These are phyloP conservation scores for Peromyscus californicus DNA, from an alignment of 2,113 vertebrate genomes.

Conservation along the genomic window DNA sequence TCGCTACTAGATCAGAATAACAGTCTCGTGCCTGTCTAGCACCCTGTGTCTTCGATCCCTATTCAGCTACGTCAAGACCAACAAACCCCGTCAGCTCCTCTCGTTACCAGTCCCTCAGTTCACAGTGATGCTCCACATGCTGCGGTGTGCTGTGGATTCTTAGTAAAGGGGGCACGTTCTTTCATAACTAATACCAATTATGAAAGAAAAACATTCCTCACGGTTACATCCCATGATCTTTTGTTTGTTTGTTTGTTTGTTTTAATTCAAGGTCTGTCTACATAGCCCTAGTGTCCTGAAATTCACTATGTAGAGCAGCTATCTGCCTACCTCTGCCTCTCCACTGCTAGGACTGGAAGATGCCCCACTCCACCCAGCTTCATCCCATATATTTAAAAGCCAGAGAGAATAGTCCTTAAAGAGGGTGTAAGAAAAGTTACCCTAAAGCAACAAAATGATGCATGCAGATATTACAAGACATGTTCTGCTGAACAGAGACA, in stretches of 20 bases:
- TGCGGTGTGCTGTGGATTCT: not conserved
- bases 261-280: not conserved
- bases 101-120: not conserved
- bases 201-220: not conserved
- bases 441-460: not conserved
- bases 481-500: not conserved
- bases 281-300: not conserved
- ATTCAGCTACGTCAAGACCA: not conserved
- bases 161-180: not conserved
- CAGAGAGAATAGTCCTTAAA: not conserved
- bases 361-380: too few relatives aligned
- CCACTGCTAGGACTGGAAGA: not conserved
- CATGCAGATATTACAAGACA: not conserved
- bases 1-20: not conserved
- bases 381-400: not conserved
- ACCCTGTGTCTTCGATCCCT: not conserved
- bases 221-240: not conserved
- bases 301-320: not conserved
- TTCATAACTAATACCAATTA: not conserved
- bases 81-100: not conserved
- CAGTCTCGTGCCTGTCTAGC: not conserved
- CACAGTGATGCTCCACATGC: not conserved
- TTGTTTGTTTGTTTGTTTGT: not conserved
- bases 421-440: not conserved
- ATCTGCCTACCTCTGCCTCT: not conserved